Conservation (phyloP, 2,888 invertebrate species). For the Xylophagus ater region DNA sequence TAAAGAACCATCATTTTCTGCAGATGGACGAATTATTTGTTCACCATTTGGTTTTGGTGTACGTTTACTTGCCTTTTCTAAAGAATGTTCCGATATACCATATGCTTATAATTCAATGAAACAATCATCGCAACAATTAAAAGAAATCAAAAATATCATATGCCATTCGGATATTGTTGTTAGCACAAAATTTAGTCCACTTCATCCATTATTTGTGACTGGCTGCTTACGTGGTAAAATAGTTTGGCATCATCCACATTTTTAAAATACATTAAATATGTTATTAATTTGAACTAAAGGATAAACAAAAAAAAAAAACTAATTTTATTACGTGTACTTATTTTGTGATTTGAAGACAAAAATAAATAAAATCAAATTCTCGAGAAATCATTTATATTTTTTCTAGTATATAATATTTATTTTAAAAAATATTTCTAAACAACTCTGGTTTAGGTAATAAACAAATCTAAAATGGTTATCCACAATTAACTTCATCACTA, state of each 20-base stretch:
- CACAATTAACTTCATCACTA: conserved; percentile 43
- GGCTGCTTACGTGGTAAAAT: conserved; percentile 84
- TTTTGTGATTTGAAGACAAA: too few relatives aligned
- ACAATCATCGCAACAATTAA: conserved; percentile 41
- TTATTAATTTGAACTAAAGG: too few relatives aligned
- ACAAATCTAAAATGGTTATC: too few relatives aligned
- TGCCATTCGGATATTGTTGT: conserved; percentile 77
- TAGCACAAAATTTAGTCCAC: conserved; percentile 82
- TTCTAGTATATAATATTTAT: too few relatives aligned
- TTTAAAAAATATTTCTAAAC: too few relatives aligned
- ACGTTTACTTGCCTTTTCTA: conserved; percentile 69
- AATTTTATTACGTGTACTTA: background rate
- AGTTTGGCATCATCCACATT: conserved; percentile 74
- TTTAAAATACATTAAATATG: conserved; percentile 22
- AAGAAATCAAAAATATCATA: conserved; percentile 54
- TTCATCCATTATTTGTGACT: conserved; percentile 74
- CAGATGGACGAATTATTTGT: conserved; percentile 80
- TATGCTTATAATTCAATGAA: conserved; percentile 47
- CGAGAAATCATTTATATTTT: too few relatives aligned
- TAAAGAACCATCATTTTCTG: conserved; percentile 83
- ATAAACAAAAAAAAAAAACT: conserved; percentile 1
- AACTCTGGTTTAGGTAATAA: too few relatives aligned
- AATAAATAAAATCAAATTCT: too few relatives aligned
- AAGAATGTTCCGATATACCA: conserved; percentile 66
- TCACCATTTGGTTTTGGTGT: conserved; percentile 83